These are phyloP conservation scores for Melanotaenia trifasciata DNA, from an alignment of 2,797 vertebrate genomes.

Conservation along the genomic window DNA sequence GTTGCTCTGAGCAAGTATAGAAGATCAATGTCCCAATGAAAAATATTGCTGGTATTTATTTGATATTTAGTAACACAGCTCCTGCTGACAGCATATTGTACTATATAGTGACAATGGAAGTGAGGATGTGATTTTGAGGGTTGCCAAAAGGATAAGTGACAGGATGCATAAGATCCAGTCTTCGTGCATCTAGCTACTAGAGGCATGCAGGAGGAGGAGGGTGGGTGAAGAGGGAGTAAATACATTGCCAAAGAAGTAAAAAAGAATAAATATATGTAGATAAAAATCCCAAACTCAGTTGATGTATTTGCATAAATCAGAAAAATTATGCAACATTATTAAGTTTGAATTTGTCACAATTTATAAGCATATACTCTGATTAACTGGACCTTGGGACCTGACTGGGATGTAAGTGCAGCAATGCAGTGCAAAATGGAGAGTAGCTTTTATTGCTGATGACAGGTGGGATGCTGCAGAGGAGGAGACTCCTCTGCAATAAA, in stretches of 20 bases:
- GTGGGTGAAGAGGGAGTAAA: slow-evolving; percentile 26
- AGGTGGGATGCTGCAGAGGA: slow-evolving; percentile 69
- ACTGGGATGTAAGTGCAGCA: slow-evolving; percentile 51
- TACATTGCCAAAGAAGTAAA: slow-evolving; percentile 22
- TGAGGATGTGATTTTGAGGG: slow-evolving; percentile 14
- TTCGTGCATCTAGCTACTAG: slow-evolving; percentile 10
- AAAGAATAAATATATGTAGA: not conserved
- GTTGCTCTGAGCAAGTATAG: slow-evolving; percentile 7
- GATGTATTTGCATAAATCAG: slow-evolving; percentile 6
- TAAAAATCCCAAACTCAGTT: not conserved
- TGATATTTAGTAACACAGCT: slow-evolving; percentile 10
- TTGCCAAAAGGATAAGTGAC: slow-evolving; percentile 20
- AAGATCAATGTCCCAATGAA: not conserved
- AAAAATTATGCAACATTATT: not conserved
- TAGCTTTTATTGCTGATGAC: slow-evolving; percentile 62
- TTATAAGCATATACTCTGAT: slow-evolving; percentile 5
- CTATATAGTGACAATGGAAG: not conserved
- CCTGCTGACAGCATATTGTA: slow-evolving; percentile 10
- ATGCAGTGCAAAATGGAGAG: slow-evolving; percentile 59
- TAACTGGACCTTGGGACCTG: not conserved
- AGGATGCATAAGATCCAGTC: slow-evolving; percentile 19
- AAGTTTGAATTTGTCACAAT: slow-evolving; percentile 12
- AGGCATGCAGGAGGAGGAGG: not conserved
- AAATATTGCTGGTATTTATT: slow-evolving; percentile 2
- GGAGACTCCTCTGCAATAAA: slow-evolving; percentile 60